Evolutionary conservation across 1,140 invertebrate genomes (phyloP), one percentile per base, ranked within the genome.

Genomic region (Drosophila pallidifrons): DNA sequence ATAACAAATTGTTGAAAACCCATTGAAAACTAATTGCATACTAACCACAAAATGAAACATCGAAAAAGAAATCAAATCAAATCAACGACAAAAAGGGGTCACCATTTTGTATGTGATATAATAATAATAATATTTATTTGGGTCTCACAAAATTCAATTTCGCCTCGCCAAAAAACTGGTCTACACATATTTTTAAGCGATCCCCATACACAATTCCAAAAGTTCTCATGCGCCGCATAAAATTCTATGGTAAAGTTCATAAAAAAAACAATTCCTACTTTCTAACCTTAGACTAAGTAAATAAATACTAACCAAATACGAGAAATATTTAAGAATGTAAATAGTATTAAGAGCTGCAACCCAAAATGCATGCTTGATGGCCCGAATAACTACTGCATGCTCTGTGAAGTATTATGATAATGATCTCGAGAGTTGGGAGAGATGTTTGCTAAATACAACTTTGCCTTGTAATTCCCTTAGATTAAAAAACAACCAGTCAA

Each of bases 21-120:
- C 85, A 88, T 83, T 88, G 60, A 83, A 25, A 83, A 88, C 77
- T 83, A 83, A 83, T 77, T 81, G 52, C 68, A 57, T 60, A 79
- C 82, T 80, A 87, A 86, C 76, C 47, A 55, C 49, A 73, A 65
- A 73, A 55, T 49, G 49, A 45, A 71, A 52, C 58, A 38, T 25
- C 35, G 45, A 55, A 59, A 73, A 65, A 70, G 49, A 55, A 57
- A 67, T 47, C 54, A 41, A 43, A 71, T 32, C 16, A 82, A 70
- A 74, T 30, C 71, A 67, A 81, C 46, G 30, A 51, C 28, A 38
- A 45, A 46, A 69, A 52, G 13, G 60, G 60, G 45, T 68, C 45
- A 20, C 80, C 81, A 83, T 73, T 67, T 85, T 72, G 15, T 73
- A 64, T 87, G 85, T 87, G 83, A 87, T 87, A 87, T 79, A 65